phyloP scores from a whole-genome alignment of 2,113 vertebrate genomes.

The Chiloscyllium plagiosum region DNA sequence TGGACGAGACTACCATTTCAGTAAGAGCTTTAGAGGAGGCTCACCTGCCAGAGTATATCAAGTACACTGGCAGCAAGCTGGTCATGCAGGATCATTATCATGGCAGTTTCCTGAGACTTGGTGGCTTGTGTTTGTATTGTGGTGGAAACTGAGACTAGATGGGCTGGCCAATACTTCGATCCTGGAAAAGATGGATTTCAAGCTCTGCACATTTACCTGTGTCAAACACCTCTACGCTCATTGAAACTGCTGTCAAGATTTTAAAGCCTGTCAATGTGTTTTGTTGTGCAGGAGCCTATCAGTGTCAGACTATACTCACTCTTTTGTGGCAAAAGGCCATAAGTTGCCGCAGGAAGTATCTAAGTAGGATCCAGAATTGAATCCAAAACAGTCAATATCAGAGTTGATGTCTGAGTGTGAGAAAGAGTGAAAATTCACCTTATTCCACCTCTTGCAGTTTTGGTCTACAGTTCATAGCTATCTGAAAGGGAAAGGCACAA shows the following conservation, averaged over 20 bases:
- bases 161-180: not conserved
- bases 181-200: not conserved
- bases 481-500: not conserved
- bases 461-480: not conserved
- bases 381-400: too few species aligned
- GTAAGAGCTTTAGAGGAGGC: not conserved
- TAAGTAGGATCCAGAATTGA: too few species aligned
- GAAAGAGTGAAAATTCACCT: not conserved
- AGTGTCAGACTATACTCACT: too few species aligned
- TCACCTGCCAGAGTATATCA: too few species aligned
- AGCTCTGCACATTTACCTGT: not conserved
- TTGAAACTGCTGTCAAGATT: not conserved
- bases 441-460: not conserved
- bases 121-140: not conserved
- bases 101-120: not conserved
- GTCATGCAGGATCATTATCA: not conserved
- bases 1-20: not conserved
- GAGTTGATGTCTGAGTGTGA: too few species aligned
- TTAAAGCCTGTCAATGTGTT: too few species aligned
- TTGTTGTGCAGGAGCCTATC: too few species aligned
- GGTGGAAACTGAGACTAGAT: not conserved
- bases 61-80: not conserved
- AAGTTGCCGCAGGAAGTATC: too few species aligned
- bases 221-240: not conserved
- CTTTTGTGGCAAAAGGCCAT: too few species aligned